Conservation (phyloP, 2,113 vertebrate genomes). For the Melanostigma gelatinosum region DNA sequence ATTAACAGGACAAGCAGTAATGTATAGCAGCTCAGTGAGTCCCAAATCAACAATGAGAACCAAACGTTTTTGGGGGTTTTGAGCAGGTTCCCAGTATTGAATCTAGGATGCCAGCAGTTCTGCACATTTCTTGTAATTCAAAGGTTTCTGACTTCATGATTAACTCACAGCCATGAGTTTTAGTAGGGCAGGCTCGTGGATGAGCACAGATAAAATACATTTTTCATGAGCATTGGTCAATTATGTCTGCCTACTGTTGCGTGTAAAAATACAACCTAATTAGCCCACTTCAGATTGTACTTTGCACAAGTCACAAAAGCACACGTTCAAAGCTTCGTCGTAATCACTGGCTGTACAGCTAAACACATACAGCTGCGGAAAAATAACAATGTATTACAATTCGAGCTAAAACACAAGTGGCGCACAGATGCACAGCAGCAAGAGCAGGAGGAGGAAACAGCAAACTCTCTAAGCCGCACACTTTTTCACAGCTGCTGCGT, state of each 20-base stretch:
- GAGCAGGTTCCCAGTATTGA: neutral
- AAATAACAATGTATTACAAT: slow-evolving; percentile 32
- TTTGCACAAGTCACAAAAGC: slow-evolving; percentile 31
- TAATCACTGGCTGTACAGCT: slow-evolving; percentile 40
- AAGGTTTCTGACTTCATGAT: neutral
- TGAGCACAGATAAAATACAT: slow-evolving; percentile 20
- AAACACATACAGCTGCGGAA: slow-evolving; percentile 47
- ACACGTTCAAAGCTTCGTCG: slow-evolving; percentile 38
- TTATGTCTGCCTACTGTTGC: slow-evolving; percentile 23
- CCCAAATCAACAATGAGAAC: neutral
- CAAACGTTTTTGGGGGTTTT: neutral
- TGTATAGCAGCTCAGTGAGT: neutral
- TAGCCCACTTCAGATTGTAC: slow-evolving; percentile 54
- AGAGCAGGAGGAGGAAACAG: slow-evolving; percentile 31
- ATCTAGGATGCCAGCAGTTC: neutral
- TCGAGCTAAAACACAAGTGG: slow-evolving; percentile 42
- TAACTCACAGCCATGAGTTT: slow-evolving; percentile 8
- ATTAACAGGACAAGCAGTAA: neutral
- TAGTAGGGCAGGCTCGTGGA: neutral
- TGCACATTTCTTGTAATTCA: neutral
- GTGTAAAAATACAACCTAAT: slow-evolving; percentile 49
- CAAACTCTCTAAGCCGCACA: slow-evolving; percentile 18
- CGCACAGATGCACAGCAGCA: slow-evolving; percentile 41
- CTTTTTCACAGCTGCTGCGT: slow-evolving; percentile 51
- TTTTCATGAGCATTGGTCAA: slow-evolving; percentile 7